phyloP scores from a whole-genome alignment of 2,113 vertebrate genomes.

The Bubalus kerabau region DNA sequence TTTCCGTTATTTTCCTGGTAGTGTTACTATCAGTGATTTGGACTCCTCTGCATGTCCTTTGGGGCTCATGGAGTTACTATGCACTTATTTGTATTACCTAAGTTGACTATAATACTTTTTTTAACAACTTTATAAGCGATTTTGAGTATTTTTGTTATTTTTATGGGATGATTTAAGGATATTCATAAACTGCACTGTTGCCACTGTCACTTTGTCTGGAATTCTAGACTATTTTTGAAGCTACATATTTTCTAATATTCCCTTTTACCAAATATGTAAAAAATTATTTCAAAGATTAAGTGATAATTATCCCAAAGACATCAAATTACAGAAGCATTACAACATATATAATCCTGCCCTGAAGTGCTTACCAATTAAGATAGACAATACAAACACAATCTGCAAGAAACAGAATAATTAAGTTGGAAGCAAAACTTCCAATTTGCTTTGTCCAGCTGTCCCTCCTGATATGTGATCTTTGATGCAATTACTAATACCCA shows the following conservation, averaged over 20 bases:
- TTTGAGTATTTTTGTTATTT: neutral
- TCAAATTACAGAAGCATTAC: neutral
- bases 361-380: neutral
- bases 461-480: neutral
- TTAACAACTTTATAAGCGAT: neutral
- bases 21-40: neutral
- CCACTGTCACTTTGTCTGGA: neutral
- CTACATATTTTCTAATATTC: neutral
- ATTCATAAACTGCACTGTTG: neutral
- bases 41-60: neutral
- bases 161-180: neutral
- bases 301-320: neutral
- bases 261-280: neutral
- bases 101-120: neutral
- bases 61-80: neutral
- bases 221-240: neutral
- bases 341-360: neutral
- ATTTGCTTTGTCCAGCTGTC: neutral
- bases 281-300: neutral
- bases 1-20: neutral
- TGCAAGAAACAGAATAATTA: neutral
- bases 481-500: neutral
- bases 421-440: neutral
- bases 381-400: neutral
- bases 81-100: neutral